Conservation (phyloP, 2,113 vertebrate genomes). For the Platycercus adscitus region DNA sequence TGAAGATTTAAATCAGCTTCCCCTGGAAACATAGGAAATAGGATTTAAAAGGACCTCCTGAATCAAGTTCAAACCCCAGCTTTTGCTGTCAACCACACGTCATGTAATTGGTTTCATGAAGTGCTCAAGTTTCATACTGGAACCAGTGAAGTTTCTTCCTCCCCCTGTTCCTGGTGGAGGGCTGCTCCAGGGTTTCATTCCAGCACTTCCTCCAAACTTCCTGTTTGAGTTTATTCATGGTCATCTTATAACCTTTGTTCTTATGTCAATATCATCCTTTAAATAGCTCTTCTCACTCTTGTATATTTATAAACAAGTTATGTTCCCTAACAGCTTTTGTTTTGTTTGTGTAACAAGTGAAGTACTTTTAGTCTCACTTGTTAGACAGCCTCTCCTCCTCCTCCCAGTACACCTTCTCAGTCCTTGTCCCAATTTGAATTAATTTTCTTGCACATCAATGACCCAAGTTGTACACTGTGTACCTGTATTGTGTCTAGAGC, state of each 20-base stretch:
- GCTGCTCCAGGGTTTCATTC: constrained; percentile 1
- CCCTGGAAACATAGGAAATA: constrained; percentile 31
- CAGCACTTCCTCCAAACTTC: constrained; percentile 2
- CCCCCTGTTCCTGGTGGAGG: neutral
- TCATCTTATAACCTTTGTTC: constrained; percentile 19
- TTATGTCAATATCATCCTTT: neutral
- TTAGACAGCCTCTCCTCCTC: neutral
- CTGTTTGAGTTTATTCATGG: constrained; percentile 10
- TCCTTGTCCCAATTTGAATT: neutral
- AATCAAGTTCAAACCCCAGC: neutral
- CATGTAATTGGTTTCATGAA: constrained; percentile 25
- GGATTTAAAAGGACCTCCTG: constrained; percentile 35
- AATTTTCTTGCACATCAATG: neutral
- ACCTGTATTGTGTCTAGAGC: neutral
- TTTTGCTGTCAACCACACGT: constrained; percentile 28
- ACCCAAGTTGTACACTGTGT: neutral
- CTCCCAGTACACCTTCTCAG: neutral
- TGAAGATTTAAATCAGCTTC: constrained; percentile 25
- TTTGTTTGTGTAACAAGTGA: neutral
- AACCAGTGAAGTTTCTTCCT: neutral
- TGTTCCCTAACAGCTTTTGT: neutral
- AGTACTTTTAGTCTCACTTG: neutral
- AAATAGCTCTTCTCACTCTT: constrained; percentile 3
- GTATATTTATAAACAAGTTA: neutral
- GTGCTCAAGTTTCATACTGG: neutral